These are phyloP conservation scores for Orycteropus afer DNA, from an alignment of 2,113 vertebrate species.

Conservation along the genomic window DNA sequence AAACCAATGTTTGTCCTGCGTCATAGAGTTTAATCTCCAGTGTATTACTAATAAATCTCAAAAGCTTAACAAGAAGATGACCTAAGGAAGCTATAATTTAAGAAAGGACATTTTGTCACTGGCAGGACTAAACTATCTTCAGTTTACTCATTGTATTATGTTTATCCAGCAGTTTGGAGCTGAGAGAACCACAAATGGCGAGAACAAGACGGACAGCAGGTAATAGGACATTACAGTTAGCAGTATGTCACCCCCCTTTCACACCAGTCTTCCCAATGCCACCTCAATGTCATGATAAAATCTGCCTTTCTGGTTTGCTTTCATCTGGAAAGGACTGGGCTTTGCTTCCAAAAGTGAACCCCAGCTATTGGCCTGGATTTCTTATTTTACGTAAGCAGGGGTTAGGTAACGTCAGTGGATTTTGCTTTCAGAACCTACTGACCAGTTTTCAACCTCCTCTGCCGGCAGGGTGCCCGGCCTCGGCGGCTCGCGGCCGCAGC, in stretches of 20 bases:
- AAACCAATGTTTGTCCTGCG: not conserved
- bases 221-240: slow-evolving; percentile 25
- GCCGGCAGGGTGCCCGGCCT: slow-evolving; percentile 74
- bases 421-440: not conserved
- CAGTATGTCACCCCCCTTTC: not conserved
- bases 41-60: not conserved
- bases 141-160: not conserved
- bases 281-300: not conserved
- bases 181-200: slow-evolving; percentile 46
- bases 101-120: not conserved
- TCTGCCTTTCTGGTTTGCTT: not conserved
- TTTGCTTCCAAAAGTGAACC: not conserved
- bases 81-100: not conserved
- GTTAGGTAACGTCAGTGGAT: not conserved
- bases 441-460: not conserved
- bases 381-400: not conserved
- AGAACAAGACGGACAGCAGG: slow-evolving; percentile 72
- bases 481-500: slow-evolving; percentile 26
- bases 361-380: not conserved
- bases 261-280: not conserved
- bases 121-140: not conserved
- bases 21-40: not conserved
- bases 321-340: not conserved
- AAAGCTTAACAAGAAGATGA: not conserved
- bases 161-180: slow-evolving; percentile 71